These are phyloP conservation scores for Protophormia terraenovae DNA, from an alignment of 2,888 invertebrate genomes.

Conservation along the genomic window DNA sequence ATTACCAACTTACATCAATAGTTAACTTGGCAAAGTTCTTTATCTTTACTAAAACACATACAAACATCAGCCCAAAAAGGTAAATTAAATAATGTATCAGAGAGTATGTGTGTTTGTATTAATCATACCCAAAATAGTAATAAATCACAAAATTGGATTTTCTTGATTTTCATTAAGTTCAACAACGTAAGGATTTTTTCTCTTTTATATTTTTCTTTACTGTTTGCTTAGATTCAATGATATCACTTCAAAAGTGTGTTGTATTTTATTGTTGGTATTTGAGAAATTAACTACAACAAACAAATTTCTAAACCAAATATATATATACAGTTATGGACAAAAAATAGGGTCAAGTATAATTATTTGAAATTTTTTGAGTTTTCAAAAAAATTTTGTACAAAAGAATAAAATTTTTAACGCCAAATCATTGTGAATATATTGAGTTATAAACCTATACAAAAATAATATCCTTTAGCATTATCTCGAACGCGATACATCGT, in stretches of 20 bases:
- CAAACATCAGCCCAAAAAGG: neutral
- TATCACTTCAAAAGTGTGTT: neutral
- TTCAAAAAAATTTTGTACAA: no score
- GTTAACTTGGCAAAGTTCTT: neutral
- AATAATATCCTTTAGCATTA: no score
- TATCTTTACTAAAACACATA: slow-evolving; percentile 3
- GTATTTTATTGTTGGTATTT: neutral
- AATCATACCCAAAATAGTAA: slow-evolving; percentile 24
- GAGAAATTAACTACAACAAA: no score
- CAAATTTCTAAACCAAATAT: no score
- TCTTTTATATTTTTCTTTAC: neutral
- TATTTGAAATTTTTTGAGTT: no score
- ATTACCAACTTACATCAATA: no score
- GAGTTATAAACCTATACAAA: no score
- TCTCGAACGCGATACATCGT: no score
- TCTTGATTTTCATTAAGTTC: slow-evolving; percentile 46
- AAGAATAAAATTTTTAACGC: no score
- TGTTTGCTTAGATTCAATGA: neutral
- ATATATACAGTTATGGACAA: no score
- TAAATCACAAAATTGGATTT: slow-evolving; percentile 51
- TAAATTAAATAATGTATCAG: neutral
- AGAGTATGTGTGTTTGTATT: neutral
- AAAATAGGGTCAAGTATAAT: no score
- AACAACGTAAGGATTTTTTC: slow-evolving; percentile 21
- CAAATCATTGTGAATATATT: no score